These are phyloP conservation scores for Eurytoma californica DNA, from an alignment of 2,888 invertebrate genomes.

Conservation along the genomic window DNA sequence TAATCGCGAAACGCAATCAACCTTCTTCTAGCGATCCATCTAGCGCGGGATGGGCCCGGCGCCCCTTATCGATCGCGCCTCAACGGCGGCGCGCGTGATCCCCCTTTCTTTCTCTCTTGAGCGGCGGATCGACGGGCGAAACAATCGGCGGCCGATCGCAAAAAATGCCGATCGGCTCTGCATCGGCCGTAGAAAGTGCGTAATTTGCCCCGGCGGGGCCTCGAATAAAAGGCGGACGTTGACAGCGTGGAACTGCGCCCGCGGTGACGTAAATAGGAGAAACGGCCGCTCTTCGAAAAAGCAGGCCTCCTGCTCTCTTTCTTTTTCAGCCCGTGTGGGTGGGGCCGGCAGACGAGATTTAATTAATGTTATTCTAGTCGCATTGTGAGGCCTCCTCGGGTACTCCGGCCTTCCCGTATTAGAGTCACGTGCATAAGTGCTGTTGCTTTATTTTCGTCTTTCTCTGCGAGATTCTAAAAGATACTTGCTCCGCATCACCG, in stretches of 20 bases:
- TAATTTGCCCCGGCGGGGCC: slow-evolving; percentile 2
- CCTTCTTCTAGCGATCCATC: too few species aligned
- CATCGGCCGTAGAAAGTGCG: slow-evolving; percentile 20
- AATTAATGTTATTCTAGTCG: too few species aligned
- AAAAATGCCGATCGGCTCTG: neutral
- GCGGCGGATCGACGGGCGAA: neutral
- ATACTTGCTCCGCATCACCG: too few species aligned
- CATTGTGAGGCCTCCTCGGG: too few species aligned
- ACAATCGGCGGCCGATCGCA: slow-evolving; percentile 16
- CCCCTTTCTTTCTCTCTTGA: neutral
- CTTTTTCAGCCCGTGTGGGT: neutral
- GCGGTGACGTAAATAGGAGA: neutral
- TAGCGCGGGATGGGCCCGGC: too few species aligned
- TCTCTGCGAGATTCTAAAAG: too few species aligned
- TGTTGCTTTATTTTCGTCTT: too few species aligned
- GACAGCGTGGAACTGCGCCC: neutral
- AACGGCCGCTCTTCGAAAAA: neutral
- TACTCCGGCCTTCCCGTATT: too few species aligned
- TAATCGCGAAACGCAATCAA: too few species aligned
- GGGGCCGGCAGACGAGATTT: too few species aligned
- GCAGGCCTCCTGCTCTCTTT: too few species aligned
- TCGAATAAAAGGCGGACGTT: neutral
- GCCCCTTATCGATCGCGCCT: neutral
- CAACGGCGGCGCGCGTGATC: neutral
- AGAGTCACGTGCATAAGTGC: too few species aligned